Percentiles rank a stretch among this genome's conserved stretches.
Evolutionary conservation across 2,888 invertebrate species (phyloP).

Genomic region (Diarsia mendica): DNA sequence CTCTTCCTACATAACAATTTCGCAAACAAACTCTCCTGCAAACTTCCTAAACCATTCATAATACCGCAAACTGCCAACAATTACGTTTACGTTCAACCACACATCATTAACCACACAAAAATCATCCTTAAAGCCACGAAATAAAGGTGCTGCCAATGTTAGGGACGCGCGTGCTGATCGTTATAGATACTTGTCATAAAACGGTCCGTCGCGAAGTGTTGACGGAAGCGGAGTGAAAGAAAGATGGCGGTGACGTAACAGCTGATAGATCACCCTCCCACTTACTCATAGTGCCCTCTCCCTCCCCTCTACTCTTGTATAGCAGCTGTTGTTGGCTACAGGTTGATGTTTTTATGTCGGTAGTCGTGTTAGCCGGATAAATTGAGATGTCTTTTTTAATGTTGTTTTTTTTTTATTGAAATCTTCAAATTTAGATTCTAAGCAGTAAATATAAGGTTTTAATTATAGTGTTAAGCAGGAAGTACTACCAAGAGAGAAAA

Average conservation of each 20-base stretch:
- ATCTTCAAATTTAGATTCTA: neutral
- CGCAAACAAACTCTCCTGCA: conserved; percentile 29
- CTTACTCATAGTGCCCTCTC: conserved; percentile 18
- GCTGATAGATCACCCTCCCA: conserved; percentile 57
- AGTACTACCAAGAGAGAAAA: neutral
- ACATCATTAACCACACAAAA: neutral
- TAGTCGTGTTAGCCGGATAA: conserved; percentile 68
- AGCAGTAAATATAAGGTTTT: neutral
- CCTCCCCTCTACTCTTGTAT: conserved; percentile 53
- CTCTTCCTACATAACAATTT: conserved; percentile 17
- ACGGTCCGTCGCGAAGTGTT: conserved; percentile 60
- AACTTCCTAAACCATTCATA: conserved; percentile 27
- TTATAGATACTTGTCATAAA: conserved; percentile 22
- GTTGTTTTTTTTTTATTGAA: neutral
- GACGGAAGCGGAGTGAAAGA: conserved; percentile 71
- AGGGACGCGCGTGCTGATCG: conserved; percentile 4
- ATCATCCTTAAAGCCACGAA: neutral
- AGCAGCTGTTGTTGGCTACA: conserved; percentile 67
- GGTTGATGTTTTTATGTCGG: conserved; percentile 72
- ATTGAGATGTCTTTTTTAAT: conserved; percentile 61
- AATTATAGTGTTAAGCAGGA: neutral
- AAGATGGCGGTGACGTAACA: conserved; percentile 72
- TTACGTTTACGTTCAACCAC: conserved; percentile 6
- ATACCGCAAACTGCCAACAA: conserved; percentile 24
- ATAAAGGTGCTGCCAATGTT: conserved; percentile 1